phyloP scores from a whole-genome alignment of 2,113 vertebrate genomes.

The Cheirogaleus medius region DNA sequence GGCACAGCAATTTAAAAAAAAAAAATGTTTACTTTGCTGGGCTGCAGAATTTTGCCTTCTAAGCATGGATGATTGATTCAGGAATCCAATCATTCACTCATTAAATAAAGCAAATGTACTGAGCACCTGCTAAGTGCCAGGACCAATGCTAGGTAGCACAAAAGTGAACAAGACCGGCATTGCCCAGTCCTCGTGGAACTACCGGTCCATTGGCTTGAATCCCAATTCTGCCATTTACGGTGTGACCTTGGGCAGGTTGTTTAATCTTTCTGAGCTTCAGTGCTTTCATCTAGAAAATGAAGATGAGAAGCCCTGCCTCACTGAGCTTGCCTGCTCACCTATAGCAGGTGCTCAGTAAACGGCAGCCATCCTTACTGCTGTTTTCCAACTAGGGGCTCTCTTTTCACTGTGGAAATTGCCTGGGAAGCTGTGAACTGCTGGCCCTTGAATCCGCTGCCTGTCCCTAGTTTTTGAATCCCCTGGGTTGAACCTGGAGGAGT shows the following conservation, averaged over 20 bases:
- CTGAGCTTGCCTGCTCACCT: neutral
- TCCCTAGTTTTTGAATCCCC: neutral
- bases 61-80: neutral
- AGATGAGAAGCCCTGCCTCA: neutral
- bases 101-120: neutral
- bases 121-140: neutral
- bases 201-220: neutral
- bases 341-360: neutral
- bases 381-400: neutral
- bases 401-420: neutral
- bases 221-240: neutral
- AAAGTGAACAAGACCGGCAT: accelerated
- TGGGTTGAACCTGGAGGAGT: neutral
- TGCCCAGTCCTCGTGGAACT: accelerated
- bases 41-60: neutral
- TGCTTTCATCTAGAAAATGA: neutral
- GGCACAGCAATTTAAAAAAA: neutral
- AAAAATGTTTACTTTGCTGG: neutral
- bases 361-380: accelerated
- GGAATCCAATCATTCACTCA: neutral
- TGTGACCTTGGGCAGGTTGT: no score
- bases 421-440: neutral
- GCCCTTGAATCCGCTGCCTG: neutral
- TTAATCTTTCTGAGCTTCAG: neutral
- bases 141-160: no score